Base-by-base conservation (phyloP, 2,888 invertebrate species). In the Aethes cnicana region DNA sequence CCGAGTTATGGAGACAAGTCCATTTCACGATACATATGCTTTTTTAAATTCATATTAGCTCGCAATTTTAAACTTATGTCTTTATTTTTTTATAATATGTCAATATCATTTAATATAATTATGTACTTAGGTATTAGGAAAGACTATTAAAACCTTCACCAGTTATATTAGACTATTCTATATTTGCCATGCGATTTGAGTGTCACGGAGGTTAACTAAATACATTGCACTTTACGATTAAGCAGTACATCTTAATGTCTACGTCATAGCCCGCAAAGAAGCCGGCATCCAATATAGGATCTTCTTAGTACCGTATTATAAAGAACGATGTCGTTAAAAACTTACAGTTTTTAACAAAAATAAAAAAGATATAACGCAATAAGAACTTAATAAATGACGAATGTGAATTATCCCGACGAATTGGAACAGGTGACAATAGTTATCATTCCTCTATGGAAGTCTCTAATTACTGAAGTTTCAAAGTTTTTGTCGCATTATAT, bases 1-100 rank as follows among this genome's bases (percentile, higher is more conserved):
- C 69, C 72, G 61, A 59, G 50, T 63, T 68, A 26, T 21, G 3
- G 44, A 23, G 12, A 23, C 8, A 4, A 23, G 25, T 48, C 18
- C 1, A 7, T 2, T 18, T 14, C 11, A 32, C 8, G 16, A 41
- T 7, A 32, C n/a, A n/a, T n/a, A n/a, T n/a, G n/a, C n/a, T n/a
- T 41, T 17, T 41, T 9, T n/a, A n/a, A 33, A 26, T 11, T 32
- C 5, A 36, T 28, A 36, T 20, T 21, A 36, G 47, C 36, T n/a
- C n/a, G n/a, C n/a, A n/a, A n/a, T n/a, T n/a, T n/a, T n/a, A n/a
- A n/a, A n/a, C n/a, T n/a, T n/a, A n/a, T n/a, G n/a, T n/a, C n/a
- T n/a, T n/a, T n/a, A n/a, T n/a, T n/a, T n/a, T n/a, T n/a, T n/a
- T n/a, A n/a, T n/a, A n/a, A 26, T 28, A 28, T 28, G 6, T 9